Evolutionary conservation across 2,888 invertebrate genomes (phyloP).

Genomic region (Drosophila paramelanica): DNA sequence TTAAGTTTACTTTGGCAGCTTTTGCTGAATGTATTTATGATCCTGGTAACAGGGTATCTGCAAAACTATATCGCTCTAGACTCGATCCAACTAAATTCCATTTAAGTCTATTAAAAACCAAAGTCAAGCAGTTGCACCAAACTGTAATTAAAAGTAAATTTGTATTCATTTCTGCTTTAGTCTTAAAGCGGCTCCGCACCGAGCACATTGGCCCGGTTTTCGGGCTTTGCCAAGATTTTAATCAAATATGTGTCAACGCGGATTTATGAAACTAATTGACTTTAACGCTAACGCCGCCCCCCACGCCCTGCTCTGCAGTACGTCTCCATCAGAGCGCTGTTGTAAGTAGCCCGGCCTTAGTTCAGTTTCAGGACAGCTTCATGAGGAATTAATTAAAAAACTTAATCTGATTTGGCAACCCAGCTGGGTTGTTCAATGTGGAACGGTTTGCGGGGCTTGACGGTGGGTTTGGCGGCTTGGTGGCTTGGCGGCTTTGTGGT

Average conservation of each 20-base stretch:
- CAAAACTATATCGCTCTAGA: neutral
- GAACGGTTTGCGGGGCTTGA: neutral
- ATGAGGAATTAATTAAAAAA: constrained; percentile 72
- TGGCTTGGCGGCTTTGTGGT: constrained; percentile 5
- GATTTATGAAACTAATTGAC: constrained; percentile 74
- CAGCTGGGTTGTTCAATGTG: constrained; percentile 20
- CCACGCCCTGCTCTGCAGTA: neutral
- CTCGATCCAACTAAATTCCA: neutral
- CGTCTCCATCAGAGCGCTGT: neutral
- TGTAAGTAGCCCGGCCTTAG: constrained; percentile 34
- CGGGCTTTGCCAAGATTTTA: constrained; percentile 55
- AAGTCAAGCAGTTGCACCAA: constrained; percentile 14
- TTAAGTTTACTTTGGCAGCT: too few species aligned
- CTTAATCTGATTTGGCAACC: constrained; percentile 67
- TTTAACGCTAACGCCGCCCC: constrained; percentile 40
- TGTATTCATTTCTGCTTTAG: constrained; percentile 34
- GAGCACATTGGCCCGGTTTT: constrained; percentile 27
- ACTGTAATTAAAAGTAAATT: constrained; percentile 58
- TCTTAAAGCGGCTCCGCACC: constrained; percentile 4
- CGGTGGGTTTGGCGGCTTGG: constrained; percentile 5
- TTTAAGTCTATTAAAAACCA: constrained; percentile 12
- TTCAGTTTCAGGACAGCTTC: constrained; percentile 36
- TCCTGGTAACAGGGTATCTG: neutral
- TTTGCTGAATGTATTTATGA: too few species aligned
- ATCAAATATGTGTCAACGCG: constrained; percentile 72